Percentiles rank a stretch among this genome's conserved stretches.
Evolutionary conservation across 2,797 vertebrate genomes (phyloP).

Genomic region (Neomorphus geoffroyi): DNA sequence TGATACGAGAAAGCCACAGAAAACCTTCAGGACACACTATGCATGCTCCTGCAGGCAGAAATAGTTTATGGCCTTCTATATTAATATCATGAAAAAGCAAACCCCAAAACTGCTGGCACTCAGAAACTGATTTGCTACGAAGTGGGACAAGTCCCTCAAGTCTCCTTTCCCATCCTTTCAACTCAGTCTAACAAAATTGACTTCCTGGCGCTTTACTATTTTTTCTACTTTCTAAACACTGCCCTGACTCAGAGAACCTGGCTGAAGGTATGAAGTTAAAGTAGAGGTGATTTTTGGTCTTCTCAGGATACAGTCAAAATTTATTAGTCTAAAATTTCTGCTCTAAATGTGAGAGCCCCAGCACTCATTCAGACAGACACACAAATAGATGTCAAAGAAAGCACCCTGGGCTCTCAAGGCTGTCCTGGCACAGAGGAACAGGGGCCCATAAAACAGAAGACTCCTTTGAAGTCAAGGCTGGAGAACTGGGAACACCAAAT

Average conservation of each 20-base stretch:
- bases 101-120: neutral
- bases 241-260: neutral
- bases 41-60: neutral
- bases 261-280: neutral
- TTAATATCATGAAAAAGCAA: conserved; percentile 11
- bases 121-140: neutral
- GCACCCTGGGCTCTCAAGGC: neutral
- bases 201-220: neutral
- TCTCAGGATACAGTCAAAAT: neutral
- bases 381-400: neutral
- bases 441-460: neutral
- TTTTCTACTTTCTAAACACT: neutral
- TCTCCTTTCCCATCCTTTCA: neutral
- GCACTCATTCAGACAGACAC: neutral
- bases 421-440: neutral
- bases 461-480: neutral
- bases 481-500: neutral
- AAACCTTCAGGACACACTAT: neutral
- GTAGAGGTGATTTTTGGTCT: neutral
- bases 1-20: conserved; percentile 8
- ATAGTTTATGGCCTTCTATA: conserved; percentile 41
- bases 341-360: neutral
- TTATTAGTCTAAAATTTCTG: neutral
- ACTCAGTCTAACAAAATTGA: neutral
- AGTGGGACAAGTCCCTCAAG: neutral